Evolutionary conservation across 1,140 invertebrate species (phyloP).

Genomic region (fruit fly (Drosophila melanogaster)): Release_6_plus_ISO1_MT NT_033777.3:9123501-9124000

Average conservation of each 20-base stretch:
- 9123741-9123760: slow-evolving; percentile 24
- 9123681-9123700: slow-evolving; percentile 50
- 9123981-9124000: not conserved
- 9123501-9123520: slow-evolving; percentile 55
- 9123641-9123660: not conserved
- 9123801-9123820: slow-evolving; percentile 71
- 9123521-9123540: slow-evolving; percentile 83
- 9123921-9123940: too few relatives aligned
- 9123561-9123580: slow-evolving; percentile 13
- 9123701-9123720: slow-evolving; percentile 68
- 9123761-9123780: slow-evolving; percentile 35
- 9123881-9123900: slow-evolving; percentile 12
- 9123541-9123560: slow-evolving; percentile 14
- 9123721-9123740: slow-evolving; percentile 67
- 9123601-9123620: not conserved
- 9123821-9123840: slow-evolving; percentile 44
- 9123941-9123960: too few relatives aligned
- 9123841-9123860: slow-evolving; percentile 12
- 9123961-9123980: too few relatives aligned
- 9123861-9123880: slow-evolving; percentile 60
- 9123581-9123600: not conserved
- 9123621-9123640: slow-evolving; percentile 37
- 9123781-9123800: slow-evolving; percentile 35
- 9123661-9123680: slow-evolving; percentile 61
- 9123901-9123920: not conserved